Percentiles rank a stretch among this genome's conserved stretches.
Conservation (phyloP, 2,113 vertebrate genomes). For the Sceloporus undulatus region DNA sequence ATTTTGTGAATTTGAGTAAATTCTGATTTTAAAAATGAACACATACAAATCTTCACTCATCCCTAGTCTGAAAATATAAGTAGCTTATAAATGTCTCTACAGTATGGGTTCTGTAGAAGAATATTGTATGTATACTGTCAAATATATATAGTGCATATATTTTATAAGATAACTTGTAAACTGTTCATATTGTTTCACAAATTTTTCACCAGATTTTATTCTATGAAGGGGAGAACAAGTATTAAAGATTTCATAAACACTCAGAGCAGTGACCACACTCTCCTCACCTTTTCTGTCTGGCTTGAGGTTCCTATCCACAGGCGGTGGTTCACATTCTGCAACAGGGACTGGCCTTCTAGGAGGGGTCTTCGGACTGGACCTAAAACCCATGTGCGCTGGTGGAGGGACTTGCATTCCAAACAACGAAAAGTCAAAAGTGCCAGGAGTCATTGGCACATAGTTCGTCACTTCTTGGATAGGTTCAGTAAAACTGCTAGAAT, state of each 20-base stretch:
- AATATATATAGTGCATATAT: neutral
- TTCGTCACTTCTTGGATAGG: slow-evolving; percentile 91
- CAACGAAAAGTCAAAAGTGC: slow-evolving; percentile 94
- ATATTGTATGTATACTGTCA: neutral
- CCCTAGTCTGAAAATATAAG: too few relatives aligned
- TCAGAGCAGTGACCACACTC: neutral
- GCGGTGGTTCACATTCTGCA: slow-evolving; percentile 93
- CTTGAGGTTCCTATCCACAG: slow-evolving; percentile 97
- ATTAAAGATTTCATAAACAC: neutral
- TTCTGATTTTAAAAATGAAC: too few relatives aligned
- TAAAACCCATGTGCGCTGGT: slow-evolving; percentile 98
- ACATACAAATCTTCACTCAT: too few relatives aligned
- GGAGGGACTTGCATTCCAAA: slow-evolving; percentile 98
- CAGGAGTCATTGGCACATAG: slow-evolving; percentile 98
- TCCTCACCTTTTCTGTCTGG: slow-evolving; percentile 97
- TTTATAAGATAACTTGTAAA: neutral
- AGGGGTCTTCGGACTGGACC: slow-evolving; percentile 96
- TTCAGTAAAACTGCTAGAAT: slow-evolving; percentile 91
- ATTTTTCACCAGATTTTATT: neutral
- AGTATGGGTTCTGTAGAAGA: neutral
- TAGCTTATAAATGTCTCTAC: neutral
- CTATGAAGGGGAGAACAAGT: neutral
- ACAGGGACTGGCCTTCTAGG: slow-evolving; percentile 89
- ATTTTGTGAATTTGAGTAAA: too few relatives aligned
- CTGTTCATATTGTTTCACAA: neutral